Percentiles rank a stretch among this genome's conserved stretches.
Conservation (phyloP, 2,113 vertebrate genomes). For the Phalacrocorax aristotelis region DNA sequence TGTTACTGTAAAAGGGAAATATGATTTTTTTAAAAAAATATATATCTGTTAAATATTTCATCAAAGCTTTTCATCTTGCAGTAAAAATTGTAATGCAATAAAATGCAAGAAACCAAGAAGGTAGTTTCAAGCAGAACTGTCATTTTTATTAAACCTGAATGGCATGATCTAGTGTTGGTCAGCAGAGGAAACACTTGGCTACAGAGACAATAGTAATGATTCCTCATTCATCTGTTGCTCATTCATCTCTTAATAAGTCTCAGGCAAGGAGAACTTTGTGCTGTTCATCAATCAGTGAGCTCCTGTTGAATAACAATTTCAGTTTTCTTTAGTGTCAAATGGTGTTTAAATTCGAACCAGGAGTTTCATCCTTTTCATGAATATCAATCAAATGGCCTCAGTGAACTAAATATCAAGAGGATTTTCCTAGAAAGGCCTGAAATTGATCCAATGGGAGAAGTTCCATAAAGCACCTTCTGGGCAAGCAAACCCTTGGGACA, state of each 20-base stretch:
- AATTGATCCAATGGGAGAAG: neutral
- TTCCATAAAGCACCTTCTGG: neutral
- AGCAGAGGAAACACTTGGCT: neutral
- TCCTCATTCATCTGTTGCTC: neutral
- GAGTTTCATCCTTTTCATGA: neutral
- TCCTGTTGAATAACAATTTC: neutral
- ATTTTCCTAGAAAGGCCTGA: neutral
- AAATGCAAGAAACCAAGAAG: neutral
- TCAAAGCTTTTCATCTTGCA: neutral
- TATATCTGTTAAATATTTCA: neutral
- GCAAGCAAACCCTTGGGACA: neutral
- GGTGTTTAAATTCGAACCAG: neutral
- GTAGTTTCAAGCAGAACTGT: neutral
- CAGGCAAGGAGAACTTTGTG: neutral
- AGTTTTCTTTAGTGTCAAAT: neutral
- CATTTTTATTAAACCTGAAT: neutral
- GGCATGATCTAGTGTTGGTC: neutral
- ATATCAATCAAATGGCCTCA: neutral
- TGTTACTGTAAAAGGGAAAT: neutral
- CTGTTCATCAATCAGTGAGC: neutral
- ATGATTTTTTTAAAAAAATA: neutral
- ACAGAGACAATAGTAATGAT: neutral
- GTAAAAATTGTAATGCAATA: neutral
- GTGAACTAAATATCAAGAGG: neutral
- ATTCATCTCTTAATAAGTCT: neutral